Base-by-base conservation (phyloP, 1,140 invertebrate genomes). In the Lepidotrigona ventralis region DNA sequence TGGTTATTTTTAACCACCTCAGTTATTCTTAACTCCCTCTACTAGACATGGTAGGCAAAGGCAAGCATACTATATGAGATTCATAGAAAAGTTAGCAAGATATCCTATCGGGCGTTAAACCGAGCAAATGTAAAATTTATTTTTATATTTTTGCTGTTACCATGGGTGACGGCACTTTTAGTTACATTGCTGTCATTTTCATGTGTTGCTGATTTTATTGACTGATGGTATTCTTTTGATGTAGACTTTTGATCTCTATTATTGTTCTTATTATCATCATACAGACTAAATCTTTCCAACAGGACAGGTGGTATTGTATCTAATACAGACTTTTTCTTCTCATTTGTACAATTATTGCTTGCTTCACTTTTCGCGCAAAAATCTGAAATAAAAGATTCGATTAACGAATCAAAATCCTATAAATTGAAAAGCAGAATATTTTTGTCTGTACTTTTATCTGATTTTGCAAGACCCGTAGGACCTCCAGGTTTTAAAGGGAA, bases 1-100 rank as follows among this genome's bases (percentile, higher is more conserved):
- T 72, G 54, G 87, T 90, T 94, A 94, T 93, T 92, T 93, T 92
- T 92, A 93, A 90, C 84, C 79, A 84, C 85, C 83, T 83, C 33
- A 77, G 92, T 90, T 94, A 94, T 93, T 91, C 91, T 93, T 94
- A 93, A 89, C 82, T 76, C 68, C 66, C 79, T 81, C 80, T 84
- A 75, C 64, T 80, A 60, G 64, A 79, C 17, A 46, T 46, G 54
- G 60, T 70, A 80, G 53, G 72, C 56, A 60, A 77, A 73, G 56
- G 58, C 69, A 64, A 58, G 73, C 69, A 84, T 39, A 26, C 39
- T 66, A 75, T 60, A 58, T 29, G 12, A 15, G n/a, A 2, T 78
- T 84, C 15, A 80, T 78, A 86, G 63, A 12, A 54, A 78, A 79
- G 51, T 69, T 29, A 79, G 58, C 33, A 39, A 75, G 56, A 1